Conservation (phyloP, 2,113 vertebrate species). For the Psophia crepitans region DNA sequence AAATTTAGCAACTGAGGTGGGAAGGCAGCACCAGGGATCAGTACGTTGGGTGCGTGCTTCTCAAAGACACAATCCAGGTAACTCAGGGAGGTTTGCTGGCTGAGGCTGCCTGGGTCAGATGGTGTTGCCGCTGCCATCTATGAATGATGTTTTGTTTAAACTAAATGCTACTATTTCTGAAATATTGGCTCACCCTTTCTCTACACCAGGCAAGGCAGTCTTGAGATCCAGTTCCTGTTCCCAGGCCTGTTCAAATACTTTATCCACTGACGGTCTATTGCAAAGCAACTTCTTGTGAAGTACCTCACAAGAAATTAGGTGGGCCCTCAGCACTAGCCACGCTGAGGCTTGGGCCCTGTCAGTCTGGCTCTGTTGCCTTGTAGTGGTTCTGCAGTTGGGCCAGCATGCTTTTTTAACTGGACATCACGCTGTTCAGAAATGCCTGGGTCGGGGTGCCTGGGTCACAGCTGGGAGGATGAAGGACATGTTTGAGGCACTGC, state of each 20-base stretch:
- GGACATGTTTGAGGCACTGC: background rate
- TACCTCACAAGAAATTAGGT: background rate
- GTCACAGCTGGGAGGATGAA: background rate
- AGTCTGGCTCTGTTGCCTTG: background rate
- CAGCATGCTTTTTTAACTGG: background rate
- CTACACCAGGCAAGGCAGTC: background rate
- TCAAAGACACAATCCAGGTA: background rate
- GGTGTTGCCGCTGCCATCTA: background rate
- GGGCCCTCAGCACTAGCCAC: background rate
- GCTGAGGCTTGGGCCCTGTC: background rate
- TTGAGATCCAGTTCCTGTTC: background rate
- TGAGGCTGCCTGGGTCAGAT: background rate
- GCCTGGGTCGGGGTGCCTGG: background rate
- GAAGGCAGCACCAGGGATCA: background rate
- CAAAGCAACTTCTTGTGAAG: background rate
- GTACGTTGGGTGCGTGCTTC: background rate
- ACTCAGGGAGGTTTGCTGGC: accelerated
- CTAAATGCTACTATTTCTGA: background rate
- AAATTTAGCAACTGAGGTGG: background rate
- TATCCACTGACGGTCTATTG: background rate
- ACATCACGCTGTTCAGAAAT: background rate
- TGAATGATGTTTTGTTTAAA: background rate
- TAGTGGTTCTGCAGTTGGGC: background rate
- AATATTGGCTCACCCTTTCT: background rate
- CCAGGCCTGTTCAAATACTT: background rate